These are phyloP conservation scores for Drosophila yooni DNA, from an alignment of 2,888 invertebrate species.

Conservation along the genomic window DNA sequence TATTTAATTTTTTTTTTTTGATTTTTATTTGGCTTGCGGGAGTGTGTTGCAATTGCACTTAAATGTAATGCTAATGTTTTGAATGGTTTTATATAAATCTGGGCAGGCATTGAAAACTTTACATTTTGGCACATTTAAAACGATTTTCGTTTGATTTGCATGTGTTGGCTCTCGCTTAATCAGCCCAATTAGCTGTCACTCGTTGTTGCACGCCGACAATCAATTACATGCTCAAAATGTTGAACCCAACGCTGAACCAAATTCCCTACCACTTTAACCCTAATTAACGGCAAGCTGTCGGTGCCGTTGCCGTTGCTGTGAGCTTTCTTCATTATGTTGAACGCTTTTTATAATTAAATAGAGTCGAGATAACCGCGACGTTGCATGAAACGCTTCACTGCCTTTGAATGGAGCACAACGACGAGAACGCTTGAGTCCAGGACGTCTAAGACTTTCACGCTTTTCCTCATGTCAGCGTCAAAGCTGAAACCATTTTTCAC, in stretches of 20 bases:
- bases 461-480: constrained; percentile 31
- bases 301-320: constrained; percentile 20
- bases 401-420: constrained; percentile 41
- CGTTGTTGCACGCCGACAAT: constrained; percentile 16
- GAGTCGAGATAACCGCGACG: constrained; percentile 16
- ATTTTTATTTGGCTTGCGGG: constrained; percentile 15
- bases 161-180: not conserved
- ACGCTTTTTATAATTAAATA: constrained; percentile 30
- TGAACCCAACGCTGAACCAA: constrained; percentile 12
- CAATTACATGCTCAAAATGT: constrained; percentile 11
- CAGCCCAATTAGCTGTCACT: constrained; percentile 14
- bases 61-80: constrained; percentile 72
- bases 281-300: constrained; percentile 54
- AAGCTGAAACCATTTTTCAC: constrained; percentile 25
- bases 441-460: not conserved
- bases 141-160: not conserved
- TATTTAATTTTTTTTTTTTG: constrained; percentile 6
- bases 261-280: constrained; percentile 44
- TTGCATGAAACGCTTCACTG: constrained; percentile 32
- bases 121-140: constrained; percentile 30
- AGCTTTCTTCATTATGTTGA: constrained; percentile 21
- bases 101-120: constrained; percentile 18
- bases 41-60: constrained; percentile 61
- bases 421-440: not conserved
- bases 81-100: constrained; percentile 38